A percentile compares a stretch with the other conserved stretches of the same genome.
phyloP scores from a whole-genome alignment of 2,113 vertebrate genomes.

The Tretioscincus oriximinensis region DNA sequence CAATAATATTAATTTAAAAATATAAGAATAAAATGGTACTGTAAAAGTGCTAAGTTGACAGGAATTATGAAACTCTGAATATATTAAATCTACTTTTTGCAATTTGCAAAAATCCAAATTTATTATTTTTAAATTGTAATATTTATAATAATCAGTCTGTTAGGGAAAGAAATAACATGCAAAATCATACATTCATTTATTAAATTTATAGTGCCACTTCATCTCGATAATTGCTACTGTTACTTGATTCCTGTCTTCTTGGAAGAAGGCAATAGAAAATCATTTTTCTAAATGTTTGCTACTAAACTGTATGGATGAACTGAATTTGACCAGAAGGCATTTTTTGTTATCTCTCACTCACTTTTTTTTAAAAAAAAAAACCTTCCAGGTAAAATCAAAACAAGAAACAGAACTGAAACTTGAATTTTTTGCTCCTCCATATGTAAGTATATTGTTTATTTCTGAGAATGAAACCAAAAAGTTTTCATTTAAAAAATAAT shows the following conservation, averaged over 20 bases:
- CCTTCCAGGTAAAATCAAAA: constrained; percentile 83
- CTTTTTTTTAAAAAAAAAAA: too few species aligned
- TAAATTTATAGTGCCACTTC: not conserved
- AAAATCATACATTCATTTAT: not conserved
- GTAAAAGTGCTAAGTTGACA: not conserved
- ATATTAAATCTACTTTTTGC: constrained; percentile 11
- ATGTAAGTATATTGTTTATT: constrained; percentile 75
- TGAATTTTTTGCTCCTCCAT: constrained; percentile 87
- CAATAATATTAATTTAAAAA: not conserved
- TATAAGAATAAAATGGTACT: not conserved
- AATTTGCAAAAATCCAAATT: not conserved
- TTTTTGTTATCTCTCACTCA: too few species aligned
- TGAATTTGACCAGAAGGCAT: too few species aligned
- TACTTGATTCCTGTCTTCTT: not conserved
- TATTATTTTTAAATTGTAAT: not conserved
- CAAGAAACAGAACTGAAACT: constrained; percentile 89
- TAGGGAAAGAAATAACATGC: not conserved
- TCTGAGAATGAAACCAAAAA: constrained; percentile 27
- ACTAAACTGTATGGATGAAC: too few species aligned
- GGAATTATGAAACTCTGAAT: not conserved
- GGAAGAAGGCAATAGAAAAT: too few species aligned
- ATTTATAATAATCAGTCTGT: not conserved
- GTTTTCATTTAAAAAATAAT: not conserved
- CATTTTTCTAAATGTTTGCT: too few species aligned
- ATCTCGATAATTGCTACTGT: not conserved